Evolutionary conservation across 2,888 invertebrate genomes (phyloP), one percentile per base, ranked within the genome.

Genomic region (Elysia crispata): DNA sequence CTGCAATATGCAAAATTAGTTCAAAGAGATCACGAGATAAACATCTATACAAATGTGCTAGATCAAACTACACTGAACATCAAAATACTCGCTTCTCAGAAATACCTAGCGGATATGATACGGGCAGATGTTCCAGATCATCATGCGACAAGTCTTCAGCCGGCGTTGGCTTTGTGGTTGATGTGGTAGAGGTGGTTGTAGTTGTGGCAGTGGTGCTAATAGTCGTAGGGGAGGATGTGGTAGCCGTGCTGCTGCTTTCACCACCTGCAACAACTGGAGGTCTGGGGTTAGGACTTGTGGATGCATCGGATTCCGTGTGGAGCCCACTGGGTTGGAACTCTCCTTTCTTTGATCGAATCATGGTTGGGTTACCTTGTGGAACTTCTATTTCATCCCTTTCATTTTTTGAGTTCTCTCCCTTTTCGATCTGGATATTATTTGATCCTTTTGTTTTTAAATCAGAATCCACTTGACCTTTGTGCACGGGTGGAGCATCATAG

Each of bases 281-380:
- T 0, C 88, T 85, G 8, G 88, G 89, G 79, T 89, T 88, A 18
- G 89, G 88, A 64, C 87, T 86, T 1, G 88, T 89, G 54, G 83
- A 82, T 41, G 77, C 79, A 64, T 83, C 83, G 28, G 82, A 82
- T 66, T 83, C 83, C 30, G 84, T 84, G 77, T 81, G 83, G 54
- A 79, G 75, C 57, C 77, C 78, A 20, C 80, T 81, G 41, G 81
- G 82, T 75, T 81, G 75, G 69, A 70, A 31, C 49, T 62, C 30
- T 23, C 66, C 73, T 60, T 81, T 77, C 77, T 80, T 80, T 41
- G 41, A 41, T 41, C 41, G 41, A 41, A 41, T 41, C 41, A 41
- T 41, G 1, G 30, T 60, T 11, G 75, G 28, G 5, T 28, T 11
- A 20, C 11, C 50, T 28, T 50, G 75, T 18, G 25, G 25, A 11